Conservation (phyloP, 2,797 vertebrate species). For the Rhincodon typus region DNA sequence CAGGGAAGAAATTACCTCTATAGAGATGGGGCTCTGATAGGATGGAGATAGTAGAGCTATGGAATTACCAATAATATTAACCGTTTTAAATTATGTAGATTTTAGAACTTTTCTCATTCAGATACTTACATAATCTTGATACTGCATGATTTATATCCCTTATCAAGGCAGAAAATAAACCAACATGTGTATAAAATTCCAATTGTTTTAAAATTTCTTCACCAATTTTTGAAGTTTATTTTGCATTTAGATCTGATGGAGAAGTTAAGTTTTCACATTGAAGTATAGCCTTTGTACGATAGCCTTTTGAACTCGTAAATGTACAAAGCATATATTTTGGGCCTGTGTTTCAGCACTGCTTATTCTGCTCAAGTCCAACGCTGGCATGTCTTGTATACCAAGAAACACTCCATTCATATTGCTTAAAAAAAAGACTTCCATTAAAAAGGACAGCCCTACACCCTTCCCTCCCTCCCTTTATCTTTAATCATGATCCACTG, state of each 20-base stretch:
- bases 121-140: neutral
- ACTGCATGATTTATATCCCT: too few relatives aligned
- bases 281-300: neutral
- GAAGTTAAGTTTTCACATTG: neutral
- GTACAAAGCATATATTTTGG: slow-evolving; percentile 28
- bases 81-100: neutral
- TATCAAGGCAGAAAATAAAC: slow-evolving; percentile 8
- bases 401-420: slow-evolving; percentile 66
- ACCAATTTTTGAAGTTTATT: slow-evolving; percentile 7
- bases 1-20: neutral
- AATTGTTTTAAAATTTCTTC: neutral
- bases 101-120: neutral
- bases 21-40: neutral
- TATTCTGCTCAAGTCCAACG: neutral
- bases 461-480: slow-evolving; percentile 42
- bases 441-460: slow-evolving; percentile 52
- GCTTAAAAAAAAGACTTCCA: slow-evolving; percentile 67
- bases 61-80: neutral
- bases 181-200: neutral
- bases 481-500: neutral
- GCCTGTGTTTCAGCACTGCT: neutral
- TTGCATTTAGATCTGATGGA: neutral
- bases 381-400: slow-evolving; percentile 11
- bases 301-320: slow-evolving; percentile 1
- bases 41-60: neutral